These are phyloP conservation scores for Ophioderma brevispina DNA, from an alignment of 35 echinoderm and acorn worm genomes.

Conservation along the genomic window DNA sequence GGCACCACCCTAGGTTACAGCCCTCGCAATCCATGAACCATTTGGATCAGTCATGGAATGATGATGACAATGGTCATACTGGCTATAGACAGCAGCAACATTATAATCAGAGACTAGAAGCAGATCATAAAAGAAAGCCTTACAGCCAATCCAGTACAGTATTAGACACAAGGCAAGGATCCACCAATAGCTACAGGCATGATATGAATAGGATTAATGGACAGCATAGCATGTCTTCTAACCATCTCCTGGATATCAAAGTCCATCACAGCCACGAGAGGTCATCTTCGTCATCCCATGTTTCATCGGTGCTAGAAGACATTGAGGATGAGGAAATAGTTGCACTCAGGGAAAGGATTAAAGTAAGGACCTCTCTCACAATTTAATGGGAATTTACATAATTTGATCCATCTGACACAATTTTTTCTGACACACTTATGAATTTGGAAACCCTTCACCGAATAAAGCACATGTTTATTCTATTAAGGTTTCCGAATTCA, in stretches of 20 bases:
- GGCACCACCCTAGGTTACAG: neutral
- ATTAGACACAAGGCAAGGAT: neutral
- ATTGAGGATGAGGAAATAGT: constrained; percentile 14
- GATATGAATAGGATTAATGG: neutral
- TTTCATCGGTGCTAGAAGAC: neutral
- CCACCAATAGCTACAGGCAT: neutral
- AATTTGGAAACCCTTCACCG: too few relatives aligned
- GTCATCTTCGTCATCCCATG: constrained; percentile 9
- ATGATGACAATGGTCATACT: neutral
- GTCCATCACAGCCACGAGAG: constrained; percentile 8
- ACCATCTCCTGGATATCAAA: constrained; percentile 26
- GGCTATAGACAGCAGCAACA: neutral
- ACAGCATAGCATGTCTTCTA: constrained; percentile 9
- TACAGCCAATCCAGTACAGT: constrained; percentile 33
- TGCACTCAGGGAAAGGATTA: constrained; percentile 12
- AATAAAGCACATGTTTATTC: too few relatives aligned
- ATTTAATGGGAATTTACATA: too few relatives aligned
- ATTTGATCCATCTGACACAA: too few relatives aligned
- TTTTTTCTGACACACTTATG: too few relatives aligned
- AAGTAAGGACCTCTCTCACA: too few relatives aligned
- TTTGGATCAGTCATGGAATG: neutral
- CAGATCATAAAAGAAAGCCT: neutral
- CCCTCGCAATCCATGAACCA: neutral
- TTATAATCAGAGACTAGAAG: constrained; percentile 4
- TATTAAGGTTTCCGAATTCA: too few relatives aligned